Base-by-base conservation (phyloP, 37 sponge, comb jelly and placozoan genomes). In the Axinella damicornis region DNA sequence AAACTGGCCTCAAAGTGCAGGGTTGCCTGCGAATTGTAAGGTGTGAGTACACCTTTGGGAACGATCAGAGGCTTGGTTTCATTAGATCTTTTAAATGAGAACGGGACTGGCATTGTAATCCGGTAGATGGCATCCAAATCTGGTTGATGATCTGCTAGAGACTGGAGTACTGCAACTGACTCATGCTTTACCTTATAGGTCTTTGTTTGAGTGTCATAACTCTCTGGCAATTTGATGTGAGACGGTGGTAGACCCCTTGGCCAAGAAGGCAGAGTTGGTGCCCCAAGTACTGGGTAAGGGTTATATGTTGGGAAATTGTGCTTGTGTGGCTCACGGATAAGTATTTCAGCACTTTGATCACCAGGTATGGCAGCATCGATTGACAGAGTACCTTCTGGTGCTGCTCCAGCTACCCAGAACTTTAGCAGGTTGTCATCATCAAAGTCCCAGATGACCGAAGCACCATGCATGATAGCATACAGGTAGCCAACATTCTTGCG, bases 361-460 rank as follows among this genome's bases (percentile, higher is more conserved):
- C 28, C 34, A 30, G 53, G 0, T 37, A 78, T 70, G 21, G 65
- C 57, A n/a, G 36, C 63, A 30, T 85, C 60, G 58, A 85, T 41
- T 22, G 78, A 77, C 14, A 78, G 86, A 19, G 86, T 71, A 18
- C 79, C 71, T 22, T 71, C 36, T 28, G 86, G 86, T 19, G 86
- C 78, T 5, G 86, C 70, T 32, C 86, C 86, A 20, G 66, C 54
- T 13, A 85, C 57, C 86, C 86, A 85, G 37, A 77, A 85, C 60
- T 89, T 90, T 46, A 90, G 52, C 66, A 77, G 2, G 63, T 91
- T 91, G 67, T 91, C 91, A 39, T 91, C 91, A 34, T 91, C 91
- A 24, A 83, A 78, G 71, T 91, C 91, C 76, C 77, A 86, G 28
- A 91, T 91, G 32, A 91, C 41, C 2, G 74, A 28, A 11, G 91